Evolutionary conservation across 2,113 vertebrate genomes (phyloP).

Genomic region (Sigmodon hispidus): DNA sequence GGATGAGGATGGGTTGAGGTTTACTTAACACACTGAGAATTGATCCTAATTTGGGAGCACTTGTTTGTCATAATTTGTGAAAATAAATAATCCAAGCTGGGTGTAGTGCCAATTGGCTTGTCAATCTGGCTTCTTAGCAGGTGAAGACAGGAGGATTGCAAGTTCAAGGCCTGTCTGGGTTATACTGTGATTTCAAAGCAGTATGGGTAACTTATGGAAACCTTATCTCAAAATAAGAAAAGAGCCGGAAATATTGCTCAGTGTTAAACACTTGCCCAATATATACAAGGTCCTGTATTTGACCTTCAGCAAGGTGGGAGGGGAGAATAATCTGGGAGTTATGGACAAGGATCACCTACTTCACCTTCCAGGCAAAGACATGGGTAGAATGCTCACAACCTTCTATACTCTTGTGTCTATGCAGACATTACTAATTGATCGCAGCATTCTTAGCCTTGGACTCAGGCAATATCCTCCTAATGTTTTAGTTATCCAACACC

Average conservation of each 20-base stretch:
- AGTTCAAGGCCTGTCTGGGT: background rate
- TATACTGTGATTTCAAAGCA: background rate
- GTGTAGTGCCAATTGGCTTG: background rate
- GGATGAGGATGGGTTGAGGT: background rate
- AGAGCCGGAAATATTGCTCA: background rate
- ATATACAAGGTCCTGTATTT: background rate
- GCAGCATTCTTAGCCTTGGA: background rate
- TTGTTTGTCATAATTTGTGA: background rate
- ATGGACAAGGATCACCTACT: background rate
- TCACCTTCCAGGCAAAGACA: background rate
- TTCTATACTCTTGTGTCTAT: background rate
- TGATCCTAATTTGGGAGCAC: background rate
- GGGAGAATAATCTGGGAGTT: background rate
- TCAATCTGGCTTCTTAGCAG: background rate
- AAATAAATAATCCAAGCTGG: background rate
- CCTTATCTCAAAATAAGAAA: background rate
- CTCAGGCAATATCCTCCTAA: background rate
- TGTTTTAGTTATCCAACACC: background rate
- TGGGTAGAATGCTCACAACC: background rate
- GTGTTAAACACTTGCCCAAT: background rate
- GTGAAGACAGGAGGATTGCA: background rate
- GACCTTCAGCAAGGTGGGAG: background rate
- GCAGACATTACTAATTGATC: background rate
- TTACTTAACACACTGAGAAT: background rate
- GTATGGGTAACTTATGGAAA: background rate